Base-by-base conservation (phyloP, 2,797 vertebrate genomes). In the Manis pentadactyla region DNA sequence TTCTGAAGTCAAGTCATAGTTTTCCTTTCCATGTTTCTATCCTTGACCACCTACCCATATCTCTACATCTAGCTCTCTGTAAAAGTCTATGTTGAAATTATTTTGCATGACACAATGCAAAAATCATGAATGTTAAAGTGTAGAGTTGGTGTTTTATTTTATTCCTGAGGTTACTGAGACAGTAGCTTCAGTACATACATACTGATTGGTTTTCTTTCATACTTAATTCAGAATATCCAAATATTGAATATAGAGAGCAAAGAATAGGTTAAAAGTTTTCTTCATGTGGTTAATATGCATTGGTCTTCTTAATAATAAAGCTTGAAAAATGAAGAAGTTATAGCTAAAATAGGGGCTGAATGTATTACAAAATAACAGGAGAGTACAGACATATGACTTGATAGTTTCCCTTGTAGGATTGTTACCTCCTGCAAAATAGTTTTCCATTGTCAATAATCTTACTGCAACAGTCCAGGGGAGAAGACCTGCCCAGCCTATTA, bases 41-140 rank as follows among this genome's bases (percentile, higher is more conserved):
- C 31, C 27, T 87, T 85, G 34, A 82, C 9, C 1, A 4, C 61
- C 37, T 89, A 17, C 18, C 18, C 18, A 27, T 18, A 49, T 49
- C 51, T 89, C 55, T 69, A 49, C 29, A 83, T 95, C 57, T 83
- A 46, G 9, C 11, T 94, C 34, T 12, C 13, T 11, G 37, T 87
- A 75, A 63, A 81, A 59, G 39, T 90, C 21, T 92, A 55, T 66
- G 17, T 87, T 95, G 49, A 92, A 91, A n/a, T 86, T 92, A 46
- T 87, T 92, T 92, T 92, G 31, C 15, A 59, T 69, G 19, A 51
- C 12, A 53, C 4, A 71, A 59, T 84, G 27, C 11, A 86, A 74
- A 75, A 88, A 37, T 7, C 46, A 57, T 68, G 46, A 27, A 18
- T 81, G 15, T 4, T 34, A 51, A 95, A 34, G 19, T 63, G 31